Percentiles rank a stretch among this genome's conserved stretches.
Conservation (phyloP, 2,888 invertebrate species). For the Volucella zonaria region DNA sequence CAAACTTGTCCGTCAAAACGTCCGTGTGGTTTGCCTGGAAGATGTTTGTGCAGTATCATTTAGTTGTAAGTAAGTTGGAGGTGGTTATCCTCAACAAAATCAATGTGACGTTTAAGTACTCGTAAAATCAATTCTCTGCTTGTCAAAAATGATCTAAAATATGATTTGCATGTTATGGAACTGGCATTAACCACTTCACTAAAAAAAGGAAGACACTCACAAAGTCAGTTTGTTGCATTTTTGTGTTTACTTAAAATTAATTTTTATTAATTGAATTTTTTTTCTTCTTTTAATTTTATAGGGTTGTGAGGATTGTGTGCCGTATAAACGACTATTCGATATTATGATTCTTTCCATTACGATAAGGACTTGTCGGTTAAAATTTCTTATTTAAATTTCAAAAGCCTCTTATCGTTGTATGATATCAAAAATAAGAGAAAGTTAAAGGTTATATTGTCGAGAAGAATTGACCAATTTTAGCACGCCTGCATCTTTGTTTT, state of each 20-base stretch:
- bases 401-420: conserved; percentile 24
- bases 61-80: too few species aligned
- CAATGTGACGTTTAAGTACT: too few species aligned
- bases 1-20: too few species aligned
- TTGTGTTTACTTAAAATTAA: background rate
- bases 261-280: conserved; percentile 4
- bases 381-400: conserved; percentile 52
- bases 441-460: background rate
- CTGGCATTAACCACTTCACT: conserved; percentile 38
- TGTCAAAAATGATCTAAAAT: too few species aligned
- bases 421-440: conserved; percentile 16
- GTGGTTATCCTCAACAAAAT: too few species aligned
- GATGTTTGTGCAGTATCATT: too few species aligned
- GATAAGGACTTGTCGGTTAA: conserved; percentile 75
- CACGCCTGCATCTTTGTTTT: conserved; percentile 51
- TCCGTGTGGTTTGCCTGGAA: too few species aligned
- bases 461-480: background rate
- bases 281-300: conserved; percentile 75
- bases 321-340: conserved; percentile 80
- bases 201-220: conserved; percentile 23
- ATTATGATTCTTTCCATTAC: conserved; percentile 80
- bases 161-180: too few species aligned
- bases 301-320: conserved; percentile 79
- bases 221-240: background rate
- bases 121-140: too few species aligned